Evolutionary conservation across 2,888 invertebrate genomes (phyloP), one percentile per base, ranked within the genome.

Genomic region (Perdita meconis): DNA sequence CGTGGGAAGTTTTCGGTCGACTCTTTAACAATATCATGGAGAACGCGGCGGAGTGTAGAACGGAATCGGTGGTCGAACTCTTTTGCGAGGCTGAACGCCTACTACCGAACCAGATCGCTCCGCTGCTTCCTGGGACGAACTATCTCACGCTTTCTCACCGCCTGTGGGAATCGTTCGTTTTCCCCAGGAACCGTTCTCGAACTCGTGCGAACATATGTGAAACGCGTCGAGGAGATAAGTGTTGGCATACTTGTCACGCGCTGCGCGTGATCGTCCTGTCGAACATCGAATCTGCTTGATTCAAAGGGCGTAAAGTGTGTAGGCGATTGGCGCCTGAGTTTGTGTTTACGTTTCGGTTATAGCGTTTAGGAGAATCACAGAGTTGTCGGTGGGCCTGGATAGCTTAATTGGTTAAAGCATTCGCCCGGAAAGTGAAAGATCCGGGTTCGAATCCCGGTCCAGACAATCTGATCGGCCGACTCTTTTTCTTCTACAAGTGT

Each of bases 61-160:
- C 22, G 63, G 16, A 16, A 12, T 26, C 26, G n/a, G 26, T 53
- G 34, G 44, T 63, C 30, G 63, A 82, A 89, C 88, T 88, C 87
- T 89, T 88, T 87, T 72, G 69, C 67, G 64, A 19, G 72, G 60
- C 86, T 88, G 85, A 80, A 82, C 84, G 87, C 89, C 89, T 89
- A 89, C 85, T 89, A 89, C 88, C 72, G 81, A 88, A 85, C 79
- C 83, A 84, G 88, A 88, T 88, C 86, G 84, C 56, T 82, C 80
- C 50, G 83, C 66, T 83, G 82, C 80, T 84, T 86, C 81, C 77
- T 80, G 86, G 80, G 81, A 87, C 79, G 70, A 78, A 84, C 76
- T 85, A 81, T 89, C 89, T 85, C 88, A 89, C 89, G 89, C 77
- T 82, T 76, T 68, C 76, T 57, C n/a, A 44, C 30, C 38, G 72